These are phyloP conservation scores for Tupaia tana DNA, from an alignment of 2,113 vertebrate species.

Conservation along the genomic window DNA sequence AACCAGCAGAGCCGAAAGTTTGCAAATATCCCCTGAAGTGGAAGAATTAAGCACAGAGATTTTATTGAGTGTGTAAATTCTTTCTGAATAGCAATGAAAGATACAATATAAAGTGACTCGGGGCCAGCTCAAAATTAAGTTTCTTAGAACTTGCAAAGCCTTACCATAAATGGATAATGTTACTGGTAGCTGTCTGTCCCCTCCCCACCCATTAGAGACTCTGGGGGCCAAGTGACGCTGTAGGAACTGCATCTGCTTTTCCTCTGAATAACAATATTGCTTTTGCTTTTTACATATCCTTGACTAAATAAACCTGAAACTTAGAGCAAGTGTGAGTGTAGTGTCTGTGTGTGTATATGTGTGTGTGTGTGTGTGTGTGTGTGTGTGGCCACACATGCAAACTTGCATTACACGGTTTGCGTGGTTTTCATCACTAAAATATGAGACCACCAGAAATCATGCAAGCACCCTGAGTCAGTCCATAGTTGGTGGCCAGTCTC, in stretches of 20 bases:
- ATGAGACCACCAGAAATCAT: neutral
- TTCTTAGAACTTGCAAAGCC: neutral
- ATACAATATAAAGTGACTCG: neutral
- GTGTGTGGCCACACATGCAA: neutral
- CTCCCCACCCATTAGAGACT: neutral
- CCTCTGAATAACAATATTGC: neutral
- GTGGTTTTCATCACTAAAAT: neutral
- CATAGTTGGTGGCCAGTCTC: neutral
- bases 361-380: neutral
- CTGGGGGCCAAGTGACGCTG: neutral
- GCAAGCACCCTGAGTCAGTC: neutral
- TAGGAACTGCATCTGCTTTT: neutral
- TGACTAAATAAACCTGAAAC: neutral
- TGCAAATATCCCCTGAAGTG: neutral
- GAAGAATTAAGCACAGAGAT: neutral
- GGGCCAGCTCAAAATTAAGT: neutral
- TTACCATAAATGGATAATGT: neutral
- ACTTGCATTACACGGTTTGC: neutral
- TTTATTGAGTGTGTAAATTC: neutral
- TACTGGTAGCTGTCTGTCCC: neutral
- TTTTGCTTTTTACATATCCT: neutral
- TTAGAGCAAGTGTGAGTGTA: too few species aligned
- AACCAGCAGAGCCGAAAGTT: neutral
- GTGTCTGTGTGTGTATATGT: neutral
- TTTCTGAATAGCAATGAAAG: constrained; percentile 1